phyloP scores from a whole-genome alignment of 2,797 vertebrate species.

The Anabas testudineus region DNA sequence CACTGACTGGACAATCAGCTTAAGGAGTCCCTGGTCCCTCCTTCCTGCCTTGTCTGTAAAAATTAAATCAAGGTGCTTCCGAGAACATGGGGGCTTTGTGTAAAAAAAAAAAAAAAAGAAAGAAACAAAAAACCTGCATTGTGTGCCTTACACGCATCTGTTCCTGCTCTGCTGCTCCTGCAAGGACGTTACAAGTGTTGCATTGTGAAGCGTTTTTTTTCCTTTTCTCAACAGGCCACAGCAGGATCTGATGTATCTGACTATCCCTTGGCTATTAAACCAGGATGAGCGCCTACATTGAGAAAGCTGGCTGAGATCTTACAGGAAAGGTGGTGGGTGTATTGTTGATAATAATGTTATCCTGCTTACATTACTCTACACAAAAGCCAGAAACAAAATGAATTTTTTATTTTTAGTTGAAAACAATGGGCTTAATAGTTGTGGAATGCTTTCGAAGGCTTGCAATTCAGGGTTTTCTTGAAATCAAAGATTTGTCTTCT shows the following conservation, averaged over 20 bases:
- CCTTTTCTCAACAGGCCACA: slow-evolving; percentile 6
- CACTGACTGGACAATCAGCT: slow-evolving; percentile 79
- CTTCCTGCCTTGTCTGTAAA: slow-evolving; percentile 85
- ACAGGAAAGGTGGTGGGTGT: slow-evolving; percentile 71
- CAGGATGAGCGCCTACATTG: slow-evolving; percentile 48
- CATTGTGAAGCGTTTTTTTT: slow-evolving; percentile 49
- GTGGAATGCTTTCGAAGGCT: slow-evolving; percentile 63
- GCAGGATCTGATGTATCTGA: slow-evolving; percentile 56
- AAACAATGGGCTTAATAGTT: slow-evolving; percentile 69
- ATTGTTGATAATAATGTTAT: slow-evolving; percentile 71
- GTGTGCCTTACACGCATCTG: slow-evolving; percentile 62
- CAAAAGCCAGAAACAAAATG: slow-evolving; percentile 68
- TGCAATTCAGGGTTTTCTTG: slow-evolving; percentile 54
- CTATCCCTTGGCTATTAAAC: slow-evolving; percentile 47
- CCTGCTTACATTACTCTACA: slow-evolving; percentile 66
- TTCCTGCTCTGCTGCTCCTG: slow-evolving; percentile 60
- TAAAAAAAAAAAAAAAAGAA: slow-evolving; percentile 24
- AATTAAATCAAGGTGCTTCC: slow-evolving; percentile 93
- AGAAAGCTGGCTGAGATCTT: slow-evolving; percentile 60
- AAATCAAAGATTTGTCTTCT: slow-evolving; percentile 76
- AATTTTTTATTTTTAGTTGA: slow-evolving; percentile 63
- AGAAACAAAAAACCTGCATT: slow-evolving; percentile 51
- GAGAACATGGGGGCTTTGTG: slow-evolving; percentile 84
- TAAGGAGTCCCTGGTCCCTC: slow-evolving; percentile 81
- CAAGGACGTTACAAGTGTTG: slow-evolving; percentile 61